Evolutionary conservation across 2,113 vertebrate species (phyloP).

Genomic region (Clarias magur): DNA sequence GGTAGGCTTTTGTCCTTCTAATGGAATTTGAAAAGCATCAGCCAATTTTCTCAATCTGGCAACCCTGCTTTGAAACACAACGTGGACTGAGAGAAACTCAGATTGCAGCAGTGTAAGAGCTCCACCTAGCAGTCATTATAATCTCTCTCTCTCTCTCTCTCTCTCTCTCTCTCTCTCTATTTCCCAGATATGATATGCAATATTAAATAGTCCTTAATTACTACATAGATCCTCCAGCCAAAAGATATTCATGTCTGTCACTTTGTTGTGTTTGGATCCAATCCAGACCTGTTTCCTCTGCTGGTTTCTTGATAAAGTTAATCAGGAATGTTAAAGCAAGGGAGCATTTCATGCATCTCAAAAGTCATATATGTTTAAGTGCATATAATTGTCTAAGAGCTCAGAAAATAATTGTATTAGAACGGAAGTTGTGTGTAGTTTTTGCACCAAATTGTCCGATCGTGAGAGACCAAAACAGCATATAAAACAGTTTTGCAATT

Average conservation of each 20-base stretch:
- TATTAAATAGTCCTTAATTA: slow-evolving; percentile 26
- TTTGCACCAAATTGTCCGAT: neutral
- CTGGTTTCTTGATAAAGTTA: neutral
- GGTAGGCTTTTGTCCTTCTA: neutral
- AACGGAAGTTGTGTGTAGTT: neutral
- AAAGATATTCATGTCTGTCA: slow-evolving; percentile 20
- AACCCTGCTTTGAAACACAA: slow-evolving; percentile 41
- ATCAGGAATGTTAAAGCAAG: neutral
- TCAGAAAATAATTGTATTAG: too few species aligned
- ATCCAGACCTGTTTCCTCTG: neutral
- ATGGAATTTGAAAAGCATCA: neutral
- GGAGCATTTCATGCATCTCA: neutral
- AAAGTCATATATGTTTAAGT: neutral
- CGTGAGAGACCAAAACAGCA: neutral
- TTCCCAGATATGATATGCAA: slow-evolving; percentile 12
- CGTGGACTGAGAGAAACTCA: slow-evolving; percentile 63
- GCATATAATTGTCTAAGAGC: too few species aligned
- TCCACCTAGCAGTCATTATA: slow-evolving; percentile 69
- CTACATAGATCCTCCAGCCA: neutral
- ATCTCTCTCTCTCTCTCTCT: neutral
- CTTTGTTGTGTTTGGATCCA: neutral
- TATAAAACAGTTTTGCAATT: neutral
- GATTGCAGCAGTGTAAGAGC: slow-evolving; percentile 68
- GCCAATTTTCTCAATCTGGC: slow-evolving; percentile 12
- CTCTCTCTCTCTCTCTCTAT: neutral